Evolutionary conservation across 2,888 invertebrate genomes (phyloP).

Genomic region (Arrhopalites spinosus): DNA sequence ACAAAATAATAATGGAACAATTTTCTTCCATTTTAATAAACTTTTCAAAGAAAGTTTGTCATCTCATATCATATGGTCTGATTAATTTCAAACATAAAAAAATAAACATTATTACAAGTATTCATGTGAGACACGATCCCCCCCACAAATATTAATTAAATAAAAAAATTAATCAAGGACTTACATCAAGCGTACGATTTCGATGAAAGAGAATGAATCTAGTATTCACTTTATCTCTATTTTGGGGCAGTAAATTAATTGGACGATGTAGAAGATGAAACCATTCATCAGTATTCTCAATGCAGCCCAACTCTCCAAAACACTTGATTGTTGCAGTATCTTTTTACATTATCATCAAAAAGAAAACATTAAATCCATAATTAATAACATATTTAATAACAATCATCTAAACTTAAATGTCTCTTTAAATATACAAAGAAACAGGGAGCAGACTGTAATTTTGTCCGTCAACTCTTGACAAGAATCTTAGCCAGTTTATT

Average conservation of each 20-base stretch:
- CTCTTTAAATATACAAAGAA: neutral
- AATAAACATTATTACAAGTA: no score
- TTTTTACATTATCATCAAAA: neutral
- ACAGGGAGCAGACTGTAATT: no score
- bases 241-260: constrained; percentile 80
- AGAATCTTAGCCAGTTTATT: neutral
- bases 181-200: constrained; percentile 74
- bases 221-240: constrained; percentile 79
- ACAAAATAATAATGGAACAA: no score
- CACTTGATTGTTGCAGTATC: constrained; percentile 60
- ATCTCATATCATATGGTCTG: no score
- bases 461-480: neutral
- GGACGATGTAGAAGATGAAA: constrained; percentile 81
- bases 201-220: constrained; percentile 80
- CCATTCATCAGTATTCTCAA: constrained; percentile 82
- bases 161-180: constrained; percentile 31
- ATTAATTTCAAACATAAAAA: no score
- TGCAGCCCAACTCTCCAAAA: constrained; percentile 80
- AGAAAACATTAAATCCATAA: neutral
- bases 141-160: neutral
- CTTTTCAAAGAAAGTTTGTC: no score
- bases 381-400: neutral
- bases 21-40: no score
- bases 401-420: neutral
- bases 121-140: no score